These are phyloP conservation scores for Mellilla xanthometata DNA, from an alignment of 2,888 invertebrate genomes.

Conservation along the genomic window DNA sequence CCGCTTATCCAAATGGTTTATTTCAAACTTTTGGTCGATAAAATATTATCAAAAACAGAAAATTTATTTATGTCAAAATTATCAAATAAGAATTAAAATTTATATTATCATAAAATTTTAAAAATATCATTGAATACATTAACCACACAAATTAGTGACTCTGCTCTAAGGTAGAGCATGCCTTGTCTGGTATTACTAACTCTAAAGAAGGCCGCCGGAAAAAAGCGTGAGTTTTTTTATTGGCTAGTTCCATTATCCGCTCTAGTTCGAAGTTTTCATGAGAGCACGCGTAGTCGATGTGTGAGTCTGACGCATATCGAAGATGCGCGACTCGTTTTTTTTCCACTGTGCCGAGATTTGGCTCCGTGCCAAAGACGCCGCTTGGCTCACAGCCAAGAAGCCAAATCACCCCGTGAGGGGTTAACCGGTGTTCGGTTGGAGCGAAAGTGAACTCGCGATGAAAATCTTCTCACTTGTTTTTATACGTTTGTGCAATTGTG, in stretches of 20 bases:
- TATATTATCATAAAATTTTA: too few species aligned
- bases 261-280: conserved; percentile 34
- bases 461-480: conserved; percentile 6
- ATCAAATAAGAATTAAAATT: too few species aligned
- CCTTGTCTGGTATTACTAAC: too few species aligned
- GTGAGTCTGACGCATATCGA: conserved; percentile 78
- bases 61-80: too few species aligned
- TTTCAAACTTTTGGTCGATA: too few species aligned
- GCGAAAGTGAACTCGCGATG: conserved; percentile 24
- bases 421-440: conserved; percentile 30
- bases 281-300: conserved; percentile 46
- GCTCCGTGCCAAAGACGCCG: conserved; percentile 71
- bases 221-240: background rate
- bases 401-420: conserved; percentile 64
- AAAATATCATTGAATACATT: too few species aligned
- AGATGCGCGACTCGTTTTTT: conserved; percentile 79
- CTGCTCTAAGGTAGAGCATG: too few species aligned
- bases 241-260: background rate
- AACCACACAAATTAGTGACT: too few species aligned
- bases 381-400: conserved; percentile 66
- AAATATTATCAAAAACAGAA: too few species aligned
- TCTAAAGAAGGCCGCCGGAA: too few species aligned
- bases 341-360: conserved; percentile 71
- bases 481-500: too few species aligned
- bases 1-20: too few species aligned